These are phyloP conservation scores for Anolis sagrei DNA, from an alignment of 2,113 vertebrate genomes.

Conservation along the genomic window DNA sequence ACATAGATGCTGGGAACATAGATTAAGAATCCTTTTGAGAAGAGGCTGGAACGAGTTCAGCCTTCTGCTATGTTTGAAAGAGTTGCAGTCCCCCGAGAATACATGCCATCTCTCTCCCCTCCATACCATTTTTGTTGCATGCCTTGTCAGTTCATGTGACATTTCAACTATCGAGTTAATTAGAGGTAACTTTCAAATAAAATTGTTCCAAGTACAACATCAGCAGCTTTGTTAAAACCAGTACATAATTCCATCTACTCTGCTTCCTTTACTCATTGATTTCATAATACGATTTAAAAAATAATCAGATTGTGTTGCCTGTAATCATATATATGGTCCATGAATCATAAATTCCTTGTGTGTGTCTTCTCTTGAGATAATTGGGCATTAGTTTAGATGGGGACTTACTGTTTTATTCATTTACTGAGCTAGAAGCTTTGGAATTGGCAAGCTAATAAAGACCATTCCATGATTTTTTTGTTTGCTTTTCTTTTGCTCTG, in stretches of 20 bases:
- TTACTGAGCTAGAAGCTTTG: constrained; percentile 38
- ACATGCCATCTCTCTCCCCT: constrained; percentile 34
- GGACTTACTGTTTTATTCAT: constrained; percentile 41
- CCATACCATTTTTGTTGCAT: constrained; percentile 48
- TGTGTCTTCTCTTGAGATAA: neutral
- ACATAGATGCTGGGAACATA: neutral
- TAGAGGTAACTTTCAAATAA: neutral
- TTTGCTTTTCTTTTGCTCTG: constrained; percentile 21
- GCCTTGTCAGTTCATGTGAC: constrained; percentile 29
- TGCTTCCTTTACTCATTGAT: constrained; percentile 46
- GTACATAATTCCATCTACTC: constrained; percentile 21
- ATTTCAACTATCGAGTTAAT: constrained; percentile 31
- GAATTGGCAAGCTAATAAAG: constrained; percentile 41
- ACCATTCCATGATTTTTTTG: neutral
- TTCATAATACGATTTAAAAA: constrained; percentile 29
- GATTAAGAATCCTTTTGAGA: neutral
- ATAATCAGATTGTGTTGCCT: constrained; percentile 37
- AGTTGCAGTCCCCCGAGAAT: neutral
- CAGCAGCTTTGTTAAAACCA: constrained; percentile 33
- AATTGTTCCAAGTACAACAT: neutral
- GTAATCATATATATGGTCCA: constrained; percentile 30
- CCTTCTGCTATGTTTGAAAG: neutral
- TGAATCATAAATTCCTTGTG: constrained; percentile 37
- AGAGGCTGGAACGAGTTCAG: neutral
- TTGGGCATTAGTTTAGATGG: neutral